Evolutionary conservation across 2,888 invertebrate species (phyloP).

Genomic region (Petrolisthes cinctipes): DNA sequence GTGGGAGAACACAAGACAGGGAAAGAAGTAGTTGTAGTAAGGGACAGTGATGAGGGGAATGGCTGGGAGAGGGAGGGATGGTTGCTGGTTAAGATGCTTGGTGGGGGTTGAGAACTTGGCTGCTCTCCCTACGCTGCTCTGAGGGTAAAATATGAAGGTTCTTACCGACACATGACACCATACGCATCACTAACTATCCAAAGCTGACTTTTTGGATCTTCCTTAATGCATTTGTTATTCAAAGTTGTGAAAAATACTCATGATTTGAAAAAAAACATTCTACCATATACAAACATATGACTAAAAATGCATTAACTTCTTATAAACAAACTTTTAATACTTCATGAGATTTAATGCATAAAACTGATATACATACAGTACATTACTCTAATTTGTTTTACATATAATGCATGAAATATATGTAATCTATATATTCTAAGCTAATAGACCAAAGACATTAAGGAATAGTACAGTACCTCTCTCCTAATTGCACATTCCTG

Average conservation of each 20-base stretch:
- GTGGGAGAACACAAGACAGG: neutral
- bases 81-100: neutral
- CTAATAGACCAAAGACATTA: neutral
- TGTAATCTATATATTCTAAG: neutral
- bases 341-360: too few relatives aligned
- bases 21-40: neutral
- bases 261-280: too few relatives aligned
- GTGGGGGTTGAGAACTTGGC: neutral
- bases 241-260: too few relatives aligned
- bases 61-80: neutral
- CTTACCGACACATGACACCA: neutral
- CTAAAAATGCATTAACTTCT: too few relatives aligned
- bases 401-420: too few relatives aligned
- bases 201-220: too few relatives aligned
- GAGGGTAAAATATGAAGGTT: neutral
- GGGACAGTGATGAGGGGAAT: neutral
- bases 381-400: too few relatives aligned
- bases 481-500: neutral
- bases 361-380: too few relatives aligned
- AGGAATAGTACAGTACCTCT: neutral
- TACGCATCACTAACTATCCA: neutral
- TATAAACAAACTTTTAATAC: too few relatives aligned
- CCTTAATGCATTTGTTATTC: too few relatives aligned
- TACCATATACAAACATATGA: too few relatives aligned
- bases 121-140: neutral